Base-by-base conservation (phyloP, 2,797 vertebrate genomes). In the Danio tinwini region DNA sequence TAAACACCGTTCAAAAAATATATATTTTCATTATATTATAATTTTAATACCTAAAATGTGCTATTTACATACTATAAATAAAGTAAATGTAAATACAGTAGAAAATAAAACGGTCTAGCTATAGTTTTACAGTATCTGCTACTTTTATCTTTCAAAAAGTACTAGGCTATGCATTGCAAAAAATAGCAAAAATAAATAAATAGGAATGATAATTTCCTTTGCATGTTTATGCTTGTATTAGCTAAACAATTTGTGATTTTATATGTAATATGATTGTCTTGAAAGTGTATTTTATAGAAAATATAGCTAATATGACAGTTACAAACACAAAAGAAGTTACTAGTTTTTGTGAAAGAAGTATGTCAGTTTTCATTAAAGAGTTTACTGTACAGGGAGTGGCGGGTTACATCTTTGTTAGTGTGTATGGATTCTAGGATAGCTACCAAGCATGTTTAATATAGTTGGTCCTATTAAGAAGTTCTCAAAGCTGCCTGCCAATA, bases 381-480 rank as follows among this genome's bases (percentile, higher is more conserved):
- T 44, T 53, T 17, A 84, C 86, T 80, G 84, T 84, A 58, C 13
- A 70, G 21, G 52, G 29, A 29, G 29, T 29, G 29, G 29, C 3
- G 29, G 29, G 29, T 69, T 71, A 67, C 13, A 83, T 83, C 84
- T 68, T 82, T 85, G 59, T 52, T 58, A 13, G 89, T 88, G 49
- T 83, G 64, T 39, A 85, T 82, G 88, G 88, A 86, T 89, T 89
- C 89, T 90, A 89, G 90, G 88, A 92, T 84, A 87, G 84, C 83
- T 89, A 91, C 88, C 87, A 90, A 91, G 88, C 84, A 85, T 29
- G 76, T 83, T 90, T 91, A 91, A 93, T 91, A 90, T 89, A 88
- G 90, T 85, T 84, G 86, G 86, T 89, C 90, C 92, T 92, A 91
- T 91, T 91, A 91, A 93, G 90, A 91, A 91, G 91, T 64, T 87